Evolutionary conservation across 30 jellyfish, hydroid and myxozoan species (phyloP), one percentile per base, ranked within the genome.

Genomic region (Morbakka virulenta): DNA sequence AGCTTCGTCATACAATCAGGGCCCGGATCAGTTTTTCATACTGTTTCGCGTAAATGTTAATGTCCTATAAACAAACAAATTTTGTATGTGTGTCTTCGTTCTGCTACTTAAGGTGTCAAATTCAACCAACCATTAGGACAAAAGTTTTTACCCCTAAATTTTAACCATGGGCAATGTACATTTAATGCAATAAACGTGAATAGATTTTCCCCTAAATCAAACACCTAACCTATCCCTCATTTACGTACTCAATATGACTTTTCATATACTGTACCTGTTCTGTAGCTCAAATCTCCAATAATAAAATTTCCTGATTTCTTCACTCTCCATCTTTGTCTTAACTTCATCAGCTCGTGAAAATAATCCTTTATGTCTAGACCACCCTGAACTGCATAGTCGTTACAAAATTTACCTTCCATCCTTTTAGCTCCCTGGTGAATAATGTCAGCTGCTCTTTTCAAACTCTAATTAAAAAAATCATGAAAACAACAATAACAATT

Each of bases 211-310:
- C n/a, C n/a, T 12, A 47, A 47, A 47, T 47, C n/a, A n/a, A n/a
- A 47, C 61, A 47, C 14, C 12, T 47, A 47, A 47, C 61, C 12
- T 47, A n/a, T n/a, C n/a, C n/a, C n/a, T n/a, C n/a, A n/a, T n/a
- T n/a, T n/a, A n/a, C n/a, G n/a, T n/a, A n/a, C n/a, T n/a, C n/a
- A 47, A 47, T 47, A n/a, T 9, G 14, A n/a, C n/a, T n/a, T n/a
- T n/a, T n/a, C n/a, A n/a, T n/a, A n/a, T n/a, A 22, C 27, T 3
- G 21, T 24, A 84, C 95, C 95, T 34, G 94, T 78, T 32, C 81
- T 76, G 50, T 84, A 86, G 77, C 98, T 92, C 64, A 92, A 61
- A 50, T 92, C 98, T 14, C 98, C 96, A 23, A 90, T 79, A 13
- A 92, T 81, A 2, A 83, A 72, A 70, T 74, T 85, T 33, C 95